Conservation (phyloP, 2,113 vertebrate genomes). For the Chaenocephalus aceratus region DNA sequence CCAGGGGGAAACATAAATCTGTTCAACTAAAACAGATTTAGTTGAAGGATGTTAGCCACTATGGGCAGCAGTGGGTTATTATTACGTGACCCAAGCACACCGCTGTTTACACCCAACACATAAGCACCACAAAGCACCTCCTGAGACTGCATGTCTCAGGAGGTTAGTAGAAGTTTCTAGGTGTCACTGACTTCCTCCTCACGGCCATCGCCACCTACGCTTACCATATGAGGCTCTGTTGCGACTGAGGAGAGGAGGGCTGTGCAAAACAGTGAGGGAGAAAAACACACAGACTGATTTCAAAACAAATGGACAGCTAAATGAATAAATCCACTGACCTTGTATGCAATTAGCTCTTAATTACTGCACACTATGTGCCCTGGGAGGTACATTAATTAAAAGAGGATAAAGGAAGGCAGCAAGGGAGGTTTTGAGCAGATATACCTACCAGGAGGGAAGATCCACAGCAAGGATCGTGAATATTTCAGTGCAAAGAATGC, state of each 20-base stretch:
- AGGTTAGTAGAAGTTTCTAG: conserved; percentile 22
- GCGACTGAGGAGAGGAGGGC: conserved; percentile 1
- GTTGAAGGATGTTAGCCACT: conserved; percentile 42
- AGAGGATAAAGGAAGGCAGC: conserved; percentile 50
- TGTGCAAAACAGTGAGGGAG: conserved; percentile 13
- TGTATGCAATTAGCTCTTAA: conserved; percentile 68
- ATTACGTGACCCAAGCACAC: conserved; percentile 24
- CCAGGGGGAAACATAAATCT: conserved; percentile 47
- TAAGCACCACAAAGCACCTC: conserved; percentile 31
- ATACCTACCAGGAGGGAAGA: conserved; percentile 48
- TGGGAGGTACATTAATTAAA: conserved; percentile 66
- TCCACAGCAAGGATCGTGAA: neutral
- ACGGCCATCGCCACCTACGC: conserved; percentile 48
- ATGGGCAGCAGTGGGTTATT: conserved; percentile 15
- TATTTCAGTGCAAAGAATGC: neutral
- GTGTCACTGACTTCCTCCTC: conserved; percentile 44
- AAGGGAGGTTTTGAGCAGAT: conserved; percentile 41
- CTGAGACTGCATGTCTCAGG: conserved; percentile 18
- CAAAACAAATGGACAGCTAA: conserved; percentile 62
- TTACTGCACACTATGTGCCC: conserved; percentile 57
- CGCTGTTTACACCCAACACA: conserved; percentile 66
- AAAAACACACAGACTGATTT: conserved; percentile 42
- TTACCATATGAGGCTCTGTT: neutral
- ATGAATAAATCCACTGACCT: conserved; percentile 63
- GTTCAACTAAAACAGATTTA: conserved; percentile 27